Percentiles rank a stretch among this genome's conserved stretches.
These are phyloP conservation scores for Euschistus heros DNA, from an alignment of 1,140 invertebrate species.

Conservation along the genomic window DNA sequence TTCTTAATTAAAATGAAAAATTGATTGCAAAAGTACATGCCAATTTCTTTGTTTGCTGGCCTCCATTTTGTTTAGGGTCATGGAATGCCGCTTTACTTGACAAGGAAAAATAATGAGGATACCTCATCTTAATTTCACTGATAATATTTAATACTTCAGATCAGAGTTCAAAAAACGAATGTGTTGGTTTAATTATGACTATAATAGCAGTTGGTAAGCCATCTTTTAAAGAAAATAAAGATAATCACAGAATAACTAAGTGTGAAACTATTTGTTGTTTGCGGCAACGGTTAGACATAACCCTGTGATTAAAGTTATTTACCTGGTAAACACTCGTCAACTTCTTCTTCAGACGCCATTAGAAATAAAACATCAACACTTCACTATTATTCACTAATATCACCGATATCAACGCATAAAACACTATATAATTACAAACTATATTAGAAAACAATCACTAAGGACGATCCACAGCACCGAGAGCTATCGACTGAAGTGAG, in stretches of 20 bases:
- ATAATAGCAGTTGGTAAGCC: too few relatives aligned
- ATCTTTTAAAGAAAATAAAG: too few relatives aligned
- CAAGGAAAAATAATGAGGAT: slow-evolving; percentile 40
- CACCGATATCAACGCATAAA: slow-evolving; percentile 7
- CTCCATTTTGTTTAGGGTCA: slow-evolving; percentile 55
- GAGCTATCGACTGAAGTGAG: slow-evolving; percentile 20
- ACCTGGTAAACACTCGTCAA: slow-evolving; percentile 17
- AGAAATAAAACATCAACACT: neutral
- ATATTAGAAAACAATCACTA: neutral
- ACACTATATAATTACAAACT: slow-evolving; percentile 2
- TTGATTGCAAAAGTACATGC: slow-evolving; percentile 17
- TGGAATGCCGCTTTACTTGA: slow-evolving; percentile 38
- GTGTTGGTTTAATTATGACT: too few relatives aligned
- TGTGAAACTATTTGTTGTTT: slow-evolving; percentile 18
- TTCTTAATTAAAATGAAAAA: neutral
- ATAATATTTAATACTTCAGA: neutral
- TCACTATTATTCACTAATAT: slow-evolving; percentile 2
- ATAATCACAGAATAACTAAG: slow-evolving; percentile 3
- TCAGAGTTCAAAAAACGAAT: too few relatives aligned
- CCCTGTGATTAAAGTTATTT: slow-evolving; percentile 1
- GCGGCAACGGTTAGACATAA: slow-evolving; percentile 18
- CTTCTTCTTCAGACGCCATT: slow-evolving; percentile 22
- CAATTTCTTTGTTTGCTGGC: slow-evolving; percentile 47
- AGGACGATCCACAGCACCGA: neutral
- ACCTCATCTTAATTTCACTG: slow-evolving; percentile 26